Conservation (phyloP, 2,797 vertebrate genomes). For the Ctenosaura bakeri region DNA sequence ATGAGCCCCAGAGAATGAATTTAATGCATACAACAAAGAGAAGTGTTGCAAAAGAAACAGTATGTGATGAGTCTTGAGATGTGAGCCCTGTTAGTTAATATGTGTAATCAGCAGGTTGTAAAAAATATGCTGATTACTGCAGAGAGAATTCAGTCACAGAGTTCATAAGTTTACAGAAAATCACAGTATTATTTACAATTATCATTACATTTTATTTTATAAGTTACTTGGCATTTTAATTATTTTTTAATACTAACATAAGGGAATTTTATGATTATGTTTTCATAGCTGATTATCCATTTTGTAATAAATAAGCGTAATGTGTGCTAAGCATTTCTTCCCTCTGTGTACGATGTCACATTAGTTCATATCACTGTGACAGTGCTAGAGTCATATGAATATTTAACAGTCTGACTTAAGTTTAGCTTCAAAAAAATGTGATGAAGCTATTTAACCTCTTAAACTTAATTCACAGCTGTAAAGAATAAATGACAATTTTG, state of each 20-base stretch:
- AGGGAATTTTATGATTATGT: slow-evolving; percentile 51
- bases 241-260: slow-evolving; percentile 58
- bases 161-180: slow-evolving; percentile 52
- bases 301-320: slow-evolving; percentile 49
- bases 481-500: slow-evolving; percentile 40
- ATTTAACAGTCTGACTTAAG: slow-evolving; percentile 55
- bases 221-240: slow-evolving; percentile 67
- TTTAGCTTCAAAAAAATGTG: slow-evolving; percentile 40
- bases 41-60: slow-evolving; percentile 63
- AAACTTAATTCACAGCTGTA: slow-evolving; percentile 45
- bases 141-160: slow-evolving; percentile 52
- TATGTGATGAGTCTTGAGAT: slow-evolving; percentile 60
- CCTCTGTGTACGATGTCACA: slow-evolving; percentile 1
- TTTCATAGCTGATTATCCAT: slow-evolving; percentile 58
- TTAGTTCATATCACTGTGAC: slow-evolving; percentile 1
- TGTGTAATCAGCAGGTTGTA: slow-evolving; percentile 67
- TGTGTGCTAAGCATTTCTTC: slow-evolving; percentile 29
- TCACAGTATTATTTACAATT: slow-evolving; percentile 45
- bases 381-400: slow-evolving; percentile 50
- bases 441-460: slow-evolving; percentile 25
- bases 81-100: slow-evolving; percentile 60
- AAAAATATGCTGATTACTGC: slow-evolving; percentile 59
- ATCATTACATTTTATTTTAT: slow-evolving; percentile 57
- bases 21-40: slow-evolving; percentile 53
- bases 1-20: slow-evolving; percentile 49